Percentiles rank a stretch among this genome's conserved stretches.
These are phyloP conservation scores for Diorhabda sublineata DNA, from an alignment of 1,140 invertebrate species.

Conservation along the genomic window DNA sequence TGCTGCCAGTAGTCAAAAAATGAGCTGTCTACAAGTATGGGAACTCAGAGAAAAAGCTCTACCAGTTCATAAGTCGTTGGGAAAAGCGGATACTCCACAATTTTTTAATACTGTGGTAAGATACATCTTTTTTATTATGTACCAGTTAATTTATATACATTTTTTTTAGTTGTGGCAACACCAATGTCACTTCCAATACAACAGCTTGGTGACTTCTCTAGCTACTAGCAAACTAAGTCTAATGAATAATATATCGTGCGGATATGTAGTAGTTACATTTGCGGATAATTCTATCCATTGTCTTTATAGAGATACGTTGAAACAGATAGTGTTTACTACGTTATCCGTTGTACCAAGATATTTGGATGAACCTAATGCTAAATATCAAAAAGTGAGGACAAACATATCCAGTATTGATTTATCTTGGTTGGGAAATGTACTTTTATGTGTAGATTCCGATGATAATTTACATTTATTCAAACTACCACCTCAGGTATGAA, in stretches of 20 bases:
- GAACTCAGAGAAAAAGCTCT: conserved; percentile 75
- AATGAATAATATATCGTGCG: conserved; percentile 56
- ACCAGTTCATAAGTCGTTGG: conserved; percentile 71
- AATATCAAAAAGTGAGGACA: conserved; percentile 45
- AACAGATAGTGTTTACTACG: conserved; percentile 58
- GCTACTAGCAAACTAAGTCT: conserved; percentile 62
- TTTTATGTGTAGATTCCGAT: conserved; percentile 69
- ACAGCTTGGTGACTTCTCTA: conserved; percentile 50
- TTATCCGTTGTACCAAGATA: conserved; percentile 52
- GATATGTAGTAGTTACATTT: conserved; percentile 67
- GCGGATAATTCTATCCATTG: conserved; percentile 73
- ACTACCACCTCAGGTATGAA: conserved; percentile 51
- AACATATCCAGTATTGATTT: conserved; percentile 66
- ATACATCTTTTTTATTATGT: conserved; percentile 24
- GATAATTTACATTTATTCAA: conserved; percentile 70
- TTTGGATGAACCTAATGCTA: conserved; percentile 50
- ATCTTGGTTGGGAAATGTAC: conserved; percentile 71
- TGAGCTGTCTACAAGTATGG: conserved; percentile 79
- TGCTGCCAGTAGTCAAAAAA: conserved; percentile 57
- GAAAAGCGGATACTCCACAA: conserved; percentile 50
- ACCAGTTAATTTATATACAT: not conserved
- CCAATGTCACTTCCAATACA: conserved; percentile 58
- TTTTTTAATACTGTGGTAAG: conserved; percentile 67
- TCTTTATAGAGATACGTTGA: conserved; percentile 68
- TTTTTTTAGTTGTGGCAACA: conserved; percentile 61